These are phyloP conservation scores for Neotoxoptera formosana DNA, from an alignment of 1,140 invertebrate species.

Conservation along the genomic window DNA sequence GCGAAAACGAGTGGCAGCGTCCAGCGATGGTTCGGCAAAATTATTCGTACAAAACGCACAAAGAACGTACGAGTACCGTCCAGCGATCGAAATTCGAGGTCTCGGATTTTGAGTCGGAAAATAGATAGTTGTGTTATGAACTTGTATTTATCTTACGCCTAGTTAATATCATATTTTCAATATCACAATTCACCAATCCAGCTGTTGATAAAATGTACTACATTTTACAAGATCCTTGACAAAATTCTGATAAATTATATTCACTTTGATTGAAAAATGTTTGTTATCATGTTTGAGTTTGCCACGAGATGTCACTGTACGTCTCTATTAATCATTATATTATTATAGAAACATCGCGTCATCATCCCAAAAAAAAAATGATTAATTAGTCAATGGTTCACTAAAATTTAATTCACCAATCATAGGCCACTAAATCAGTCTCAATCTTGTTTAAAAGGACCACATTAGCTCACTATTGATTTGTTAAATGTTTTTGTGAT, in stretches of 20 bases:
- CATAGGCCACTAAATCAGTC: too few species aligned
- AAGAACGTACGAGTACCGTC: not conserved
- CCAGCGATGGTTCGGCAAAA: not conserved
- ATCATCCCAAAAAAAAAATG: too few species aligned
- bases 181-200: not conserved
- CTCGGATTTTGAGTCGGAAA: not conserved
- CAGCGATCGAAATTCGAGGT: not conserved
- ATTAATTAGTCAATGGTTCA: too few species aligned
- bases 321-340: not conserved
- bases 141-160: not conserved
- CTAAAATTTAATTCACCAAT: too few species aligned
- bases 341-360: too few species aligned
- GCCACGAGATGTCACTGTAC: not conserved
- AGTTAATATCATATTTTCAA: not conserved
- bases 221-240: not conserved
- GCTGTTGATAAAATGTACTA: not conserved
- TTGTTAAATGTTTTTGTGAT: too few species aligned
- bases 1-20: not conserved
- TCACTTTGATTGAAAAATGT: not conserved
- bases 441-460: too few species aligned
- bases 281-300: not conserved
- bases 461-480: too few species aligned
- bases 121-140: not conserved
- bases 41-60: not conserved
- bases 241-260: not conserved